phyloP scores from a whole-genome alignment of 1,140 invertebrate species.

The Propsilocerus akamusi region DNA sequence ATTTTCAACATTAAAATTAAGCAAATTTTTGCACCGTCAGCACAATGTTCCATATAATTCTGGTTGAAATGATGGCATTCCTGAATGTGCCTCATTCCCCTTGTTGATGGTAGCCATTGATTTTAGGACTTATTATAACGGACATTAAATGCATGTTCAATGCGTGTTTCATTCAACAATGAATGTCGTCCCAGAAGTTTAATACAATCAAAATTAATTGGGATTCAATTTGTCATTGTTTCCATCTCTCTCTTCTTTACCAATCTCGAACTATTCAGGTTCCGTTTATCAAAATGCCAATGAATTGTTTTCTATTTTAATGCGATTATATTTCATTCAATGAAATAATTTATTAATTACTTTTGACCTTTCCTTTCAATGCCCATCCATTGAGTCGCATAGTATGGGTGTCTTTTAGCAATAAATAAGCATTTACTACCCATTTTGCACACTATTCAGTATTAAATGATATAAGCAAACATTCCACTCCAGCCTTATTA shows the following conservation, averaged over 20 bases:
- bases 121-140: too few species aligned
- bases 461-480: too few species aligned
- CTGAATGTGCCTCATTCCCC: too few species aligned
- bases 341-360: conserved; percentile 3
- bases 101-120: too few species aligned
- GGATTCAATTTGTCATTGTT: conserved; percentile 1
- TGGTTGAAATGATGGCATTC: too few species aligned
- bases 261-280: neutral
- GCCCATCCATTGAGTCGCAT: neutral
- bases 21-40: too few species aligned
- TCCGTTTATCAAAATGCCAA: neutral
- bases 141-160: too few species aligned
- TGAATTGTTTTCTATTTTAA: neutral
- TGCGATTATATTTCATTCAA: neutral
- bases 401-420: neutral
- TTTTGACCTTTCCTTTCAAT: neutral
- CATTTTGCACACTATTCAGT: neutral
- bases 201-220: conserved; percentile 4
- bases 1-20: too few species aligned
- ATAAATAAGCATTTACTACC: conserved; percentile 4
- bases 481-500: too few species aligned
- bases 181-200: too few species aligned
- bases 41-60: too few species aligned
- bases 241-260: neutral
- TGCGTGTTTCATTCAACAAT: too few species aligned